A percentile compares a stretch with the other conserved stretches of the same genome.
phyloP scores from a whole-genome alignment of 92 coral and sea anemone genomes.

The Epizoanthus rinbou region DNA sequence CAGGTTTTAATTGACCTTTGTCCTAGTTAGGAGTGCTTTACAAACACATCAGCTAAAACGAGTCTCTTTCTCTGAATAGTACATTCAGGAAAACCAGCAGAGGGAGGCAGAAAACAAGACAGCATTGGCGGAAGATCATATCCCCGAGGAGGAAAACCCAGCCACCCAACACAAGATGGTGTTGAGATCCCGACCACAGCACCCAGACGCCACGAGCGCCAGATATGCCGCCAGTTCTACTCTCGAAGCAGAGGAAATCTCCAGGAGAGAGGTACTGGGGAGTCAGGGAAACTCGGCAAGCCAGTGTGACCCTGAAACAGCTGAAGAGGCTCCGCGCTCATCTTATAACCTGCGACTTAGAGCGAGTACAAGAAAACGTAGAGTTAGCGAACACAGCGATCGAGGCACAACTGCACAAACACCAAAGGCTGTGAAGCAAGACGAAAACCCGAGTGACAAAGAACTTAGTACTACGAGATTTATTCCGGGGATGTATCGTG shows the following conservation, averaged over 20 bases:
- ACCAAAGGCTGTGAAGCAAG: conserved; percentile 35
- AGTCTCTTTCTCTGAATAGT: background rate
- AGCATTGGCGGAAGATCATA: background rate
- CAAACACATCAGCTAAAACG: background rate
- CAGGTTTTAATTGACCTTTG: no score
- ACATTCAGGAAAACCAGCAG: conserved; percentile 28
- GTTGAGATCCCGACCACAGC: conserved; percentile 13
- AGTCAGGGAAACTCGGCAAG: background rate
- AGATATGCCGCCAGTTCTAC: background rate
- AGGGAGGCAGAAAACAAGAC: background rate
- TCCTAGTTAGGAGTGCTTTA: no score
- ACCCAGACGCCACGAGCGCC: background rate
- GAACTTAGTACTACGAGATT: conserved; percentile 25
- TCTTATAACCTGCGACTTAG: conserved; percentile 48
- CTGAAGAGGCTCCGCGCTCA: background rate
- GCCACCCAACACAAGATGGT: conserved; percentile 34
- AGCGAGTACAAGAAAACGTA: conserved; percentile 51
- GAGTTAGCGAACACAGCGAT: conserved; percentile 26
- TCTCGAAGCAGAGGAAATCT: background rate
- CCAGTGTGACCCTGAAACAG: background rate
- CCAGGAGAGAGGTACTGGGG: background rate
- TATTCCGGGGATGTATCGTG: conserved; percentile 58
- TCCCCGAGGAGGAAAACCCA: background rate
- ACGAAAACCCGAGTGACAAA: background rate
- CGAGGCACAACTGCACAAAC: background rate